These are phyloP conservation scores for Dendrolimus houi DNA, from an alignment of 2,888 invertebrate species.

Conservation along the genomic window DNA sequence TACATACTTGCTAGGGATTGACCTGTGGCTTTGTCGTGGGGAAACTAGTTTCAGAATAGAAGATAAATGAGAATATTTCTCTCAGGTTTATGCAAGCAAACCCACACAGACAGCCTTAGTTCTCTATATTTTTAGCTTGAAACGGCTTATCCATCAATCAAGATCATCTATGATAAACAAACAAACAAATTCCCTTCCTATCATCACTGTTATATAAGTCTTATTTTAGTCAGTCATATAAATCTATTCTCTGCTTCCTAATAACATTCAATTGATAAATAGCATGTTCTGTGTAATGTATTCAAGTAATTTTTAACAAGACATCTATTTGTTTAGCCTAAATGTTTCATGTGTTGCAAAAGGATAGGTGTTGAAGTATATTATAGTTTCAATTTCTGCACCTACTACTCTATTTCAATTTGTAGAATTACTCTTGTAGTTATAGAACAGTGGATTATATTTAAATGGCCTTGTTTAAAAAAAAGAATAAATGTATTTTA, in stretches of 20 bases:
- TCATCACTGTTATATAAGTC: conserved; percentile 13
- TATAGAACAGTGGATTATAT: too few relatives aligned
- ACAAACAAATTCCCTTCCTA: conserved; percentile 9
- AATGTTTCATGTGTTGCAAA: neutral
- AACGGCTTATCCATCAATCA: neutral
- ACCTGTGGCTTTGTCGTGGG: too few relatives aligned
- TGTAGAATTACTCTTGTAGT: too few relatives aligned
- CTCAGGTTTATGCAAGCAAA: too few relatives aligned
- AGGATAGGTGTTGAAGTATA: neutral
- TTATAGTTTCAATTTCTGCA: too few relatives aligned
- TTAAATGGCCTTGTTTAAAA: too few relatives aligned
- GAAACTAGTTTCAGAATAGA: too few relatives aligned
- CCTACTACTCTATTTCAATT: too few relatives aligned
- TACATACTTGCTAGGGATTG: too few relatives aligned
- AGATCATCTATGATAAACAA: conserved; percentile 9
- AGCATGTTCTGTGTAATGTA: neutral
- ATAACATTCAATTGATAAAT: neutral
- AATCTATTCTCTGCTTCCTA: conserved; percentile 8
- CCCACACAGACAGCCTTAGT: neutral
- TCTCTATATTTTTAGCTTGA: conserved; percentile 1
- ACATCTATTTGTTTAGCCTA: conserved; percentile 4
- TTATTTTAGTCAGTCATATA: conserved; percentile 16
- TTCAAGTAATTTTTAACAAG: neutral
- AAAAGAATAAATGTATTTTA: too few relatives aligned
- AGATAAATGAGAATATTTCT: too few relatives aligned